Evolutionary conservation across 2,113 vertebrate species (phyloP).

Genomic region (Pogona vitticeps): DNA sequence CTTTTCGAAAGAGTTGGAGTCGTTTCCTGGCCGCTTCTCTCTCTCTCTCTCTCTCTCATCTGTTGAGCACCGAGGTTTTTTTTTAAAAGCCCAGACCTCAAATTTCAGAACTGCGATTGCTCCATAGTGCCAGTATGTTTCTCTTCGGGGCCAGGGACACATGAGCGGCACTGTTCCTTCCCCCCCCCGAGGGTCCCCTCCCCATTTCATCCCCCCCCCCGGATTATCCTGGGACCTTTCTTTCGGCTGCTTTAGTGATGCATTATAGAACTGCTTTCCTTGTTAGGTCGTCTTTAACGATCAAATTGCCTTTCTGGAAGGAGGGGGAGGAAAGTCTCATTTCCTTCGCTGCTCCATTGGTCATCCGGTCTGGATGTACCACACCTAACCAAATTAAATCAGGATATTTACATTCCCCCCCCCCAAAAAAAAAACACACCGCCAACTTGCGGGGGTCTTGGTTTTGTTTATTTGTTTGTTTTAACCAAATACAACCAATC

Average conservation of each 20-base stretch:
- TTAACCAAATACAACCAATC: background rate
- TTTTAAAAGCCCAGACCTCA: slow-evolving; percentile 68
- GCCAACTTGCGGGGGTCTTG: background rate
- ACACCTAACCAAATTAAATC: background rate
- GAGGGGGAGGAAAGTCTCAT: too few species aligned
- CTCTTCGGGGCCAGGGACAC: background rate
- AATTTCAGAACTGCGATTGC: slow-evolving; percentile 51
- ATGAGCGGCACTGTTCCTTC: background rate
- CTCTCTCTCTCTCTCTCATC: slow-evolving; percentile 76
- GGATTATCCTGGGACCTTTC: too few species aligned
- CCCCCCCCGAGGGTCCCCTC: too few species aligned
- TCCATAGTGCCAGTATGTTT: background rate
- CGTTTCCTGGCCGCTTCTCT: slow-evolving; percentile 80
- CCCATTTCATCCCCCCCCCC: too few species aligned
- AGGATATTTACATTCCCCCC: too few species aligned
- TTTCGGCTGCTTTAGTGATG: too few species aligned
- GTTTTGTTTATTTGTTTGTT: too few species aligned
- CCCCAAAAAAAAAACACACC: background rate
- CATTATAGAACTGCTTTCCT: too few species aligned
- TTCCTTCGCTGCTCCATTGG: background rate
- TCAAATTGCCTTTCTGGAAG: too few species aligned
- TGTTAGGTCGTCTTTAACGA: too few species aligned
- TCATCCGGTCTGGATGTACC: background rate
- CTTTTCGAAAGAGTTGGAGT: slow-evolving; percentile 81
- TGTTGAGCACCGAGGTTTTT: slow-evolving; percentile 78